These are phyloP conservation scores for Pangasianodon gigas DNA, from an alignment of 2,113 vertebrate genomes.

Conservation along the genomic window DNA sequence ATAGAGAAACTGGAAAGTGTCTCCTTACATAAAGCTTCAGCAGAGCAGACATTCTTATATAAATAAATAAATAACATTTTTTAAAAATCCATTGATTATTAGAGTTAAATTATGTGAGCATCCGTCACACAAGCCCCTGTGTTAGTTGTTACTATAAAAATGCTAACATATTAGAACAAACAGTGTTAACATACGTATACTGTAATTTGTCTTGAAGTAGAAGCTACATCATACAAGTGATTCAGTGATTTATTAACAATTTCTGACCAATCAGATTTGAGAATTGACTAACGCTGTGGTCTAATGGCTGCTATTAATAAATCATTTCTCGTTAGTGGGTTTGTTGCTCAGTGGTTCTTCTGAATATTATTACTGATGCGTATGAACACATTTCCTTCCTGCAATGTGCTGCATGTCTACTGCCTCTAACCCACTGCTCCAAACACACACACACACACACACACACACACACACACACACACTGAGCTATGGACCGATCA, in stretches of 20 bases:
- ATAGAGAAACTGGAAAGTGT: background rate
- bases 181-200: background rate
- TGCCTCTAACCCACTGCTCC: background rate
- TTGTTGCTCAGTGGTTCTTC: background rate
- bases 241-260: background rate
- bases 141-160: background rate
- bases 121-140: background rate
- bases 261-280: background rate
- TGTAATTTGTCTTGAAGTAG: background rate
- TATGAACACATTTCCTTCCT: background rate
- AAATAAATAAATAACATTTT: background rate
- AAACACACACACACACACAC: conserved; percentile 17
- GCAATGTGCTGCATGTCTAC: background rate
- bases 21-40: background rate
- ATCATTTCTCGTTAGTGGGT: background rate
- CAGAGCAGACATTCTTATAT: background rate
- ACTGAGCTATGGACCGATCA: background rate
- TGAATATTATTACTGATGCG: background rate
- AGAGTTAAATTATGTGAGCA: background rate
- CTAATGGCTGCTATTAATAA: background rate
- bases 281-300: background rate
- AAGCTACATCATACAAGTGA: background rate
- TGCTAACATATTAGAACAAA: background rate
- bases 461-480: conserved; percentile 44
- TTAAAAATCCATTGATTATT: background rate